Base-by-base conservation (phyloP, 2,888 invertebrate genomes). In the Megalurothrips usitatus region DNA sequence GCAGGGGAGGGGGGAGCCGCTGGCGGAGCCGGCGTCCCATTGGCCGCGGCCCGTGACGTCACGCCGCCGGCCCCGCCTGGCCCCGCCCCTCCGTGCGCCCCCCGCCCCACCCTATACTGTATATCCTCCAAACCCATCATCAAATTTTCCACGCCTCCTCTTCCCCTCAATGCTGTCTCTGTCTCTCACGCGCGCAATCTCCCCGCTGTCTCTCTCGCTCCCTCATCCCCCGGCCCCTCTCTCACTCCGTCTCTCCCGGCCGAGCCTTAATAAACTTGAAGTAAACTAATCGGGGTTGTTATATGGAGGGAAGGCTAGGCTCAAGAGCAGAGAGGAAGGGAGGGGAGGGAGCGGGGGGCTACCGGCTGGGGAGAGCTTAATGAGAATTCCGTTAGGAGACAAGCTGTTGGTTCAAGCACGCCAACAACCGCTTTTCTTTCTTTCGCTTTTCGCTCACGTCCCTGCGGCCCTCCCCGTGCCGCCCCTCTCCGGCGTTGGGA, bases 51-150 rank as follows among this genome's bases (percentile, higher is more conserved):
- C 23, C 68, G 68, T 75, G 68, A 75, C 68, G 68, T 75, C 68
- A 75, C 68, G 1, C 23, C 11, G 12, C 68, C 68, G 68, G 68
- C 68, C 26, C 68, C 68, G 68, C 68, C 68, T 23, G 23, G 11
- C 68, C n/a, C 68, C 9, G 23, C 68, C n/a, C 23, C 68, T 19
- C 26, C 26, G 26, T 26, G 11, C 68, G 23, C 23, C 68, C 23
- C 26, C 68, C 68, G 12, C 68, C 68, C 1, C 68, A 6, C 68
- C 68, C 68, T 75, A 26, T 75, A 75, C 68, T 75, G 68, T 75
- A 75, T 75, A 75, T 75, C 68, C 68, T 26, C 68, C 68, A 75
- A 75, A 75, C 23, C 68, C 68, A 75, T 75, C 68, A 75, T 75
- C 68, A 26, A 75, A 75, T 75, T 75, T 75, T 75, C 26, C 26